Base-by-base conservation (phyloP, 1,140 invertebrate genomes). In the Ditylenchus dipsaci region DNA sequence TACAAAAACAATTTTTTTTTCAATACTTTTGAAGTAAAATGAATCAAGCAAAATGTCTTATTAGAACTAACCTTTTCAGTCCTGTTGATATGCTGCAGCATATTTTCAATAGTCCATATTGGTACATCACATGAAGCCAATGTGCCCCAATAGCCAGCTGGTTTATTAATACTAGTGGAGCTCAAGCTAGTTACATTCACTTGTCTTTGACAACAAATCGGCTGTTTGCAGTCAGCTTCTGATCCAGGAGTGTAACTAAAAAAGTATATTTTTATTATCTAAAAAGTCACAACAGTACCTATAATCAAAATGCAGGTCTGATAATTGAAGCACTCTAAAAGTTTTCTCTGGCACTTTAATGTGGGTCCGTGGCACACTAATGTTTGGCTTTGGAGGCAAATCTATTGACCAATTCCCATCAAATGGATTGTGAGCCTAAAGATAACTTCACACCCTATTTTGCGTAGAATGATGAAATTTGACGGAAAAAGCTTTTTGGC, bases 261-360 rank as follows among this genome's bases (percentile, higher is more conserved):
- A 5, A 38, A 38, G 11, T 5, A 38, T 38, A 38, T 57, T 57
- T 29, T 67, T 68, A 30, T 69, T 21, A 38, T 38, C 33, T 38
- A 38, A 38, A 38, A n/a, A n/a, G 74, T 86, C 33, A 5, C 33
- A 38, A 38, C 11, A n/a, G 3, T 38, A 86, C 30, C 76, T 58
- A 15, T 71, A 63, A 68, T 86, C 86, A 61, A 85, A 66, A 73
- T 86, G 86, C 19, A 86, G 80, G 75, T 86, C 86, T 15, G 84
- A 82, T 23, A 86, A 62, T 57, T 86, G 86, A 15, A 86, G 75
- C 43, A 86, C 77, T 29, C 81, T 70, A 17, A 85, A 76, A 19
- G 29, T 69, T 61, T 61, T 61, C 13, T 61, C 3, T 8, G 59
- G 59, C 38, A 56, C 63, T 65, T 65, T 65, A 3, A 19, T 64